Percentiles rank a stretch among this genome's conserved stretches.
Evolutionary conservation across 2,797 vertebrate genomes (phyloP).

Genomic region (Neosilurus hyrtlii): DNA sequence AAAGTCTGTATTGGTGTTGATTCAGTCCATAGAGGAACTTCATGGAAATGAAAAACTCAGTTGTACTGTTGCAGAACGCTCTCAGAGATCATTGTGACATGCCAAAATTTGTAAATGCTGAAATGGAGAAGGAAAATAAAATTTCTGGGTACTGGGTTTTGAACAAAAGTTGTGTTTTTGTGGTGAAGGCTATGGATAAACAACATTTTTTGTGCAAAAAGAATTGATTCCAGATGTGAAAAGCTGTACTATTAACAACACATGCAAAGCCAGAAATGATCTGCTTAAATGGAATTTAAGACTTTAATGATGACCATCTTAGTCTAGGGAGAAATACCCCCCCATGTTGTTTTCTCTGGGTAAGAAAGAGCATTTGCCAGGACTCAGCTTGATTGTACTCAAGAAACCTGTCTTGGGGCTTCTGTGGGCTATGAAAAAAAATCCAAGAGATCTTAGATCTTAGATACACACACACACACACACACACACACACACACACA

Average conservation of each 20-base stretch:
- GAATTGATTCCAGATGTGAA: slow-evolving; percentile 39
- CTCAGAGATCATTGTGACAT: background rate
- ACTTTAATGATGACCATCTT: background rate
- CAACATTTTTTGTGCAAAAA: background rate
- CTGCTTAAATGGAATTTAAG: background rate
- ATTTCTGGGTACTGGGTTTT: background rate
- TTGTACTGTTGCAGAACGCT: slow-evolving; percentile 15
- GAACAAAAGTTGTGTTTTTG: slow-evolving; percentile 12
- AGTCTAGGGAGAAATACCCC: background rate
- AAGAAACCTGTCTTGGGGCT: background rate
- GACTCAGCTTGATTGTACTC: background rate
- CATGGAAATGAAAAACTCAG: slow-evolving; percentile 15
- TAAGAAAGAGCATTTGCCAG: background rate
- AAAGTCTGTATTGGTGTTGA: slow-evolving; percentile 18
- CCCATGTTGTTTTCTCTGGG: background rate
- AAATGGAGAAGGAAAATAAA: background rate
- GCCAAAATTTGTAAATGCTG: background rate
- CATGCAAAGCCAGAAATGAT: background rate
- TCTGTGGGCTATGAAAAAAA: background rate
- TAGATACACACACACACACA: too few species aligned
- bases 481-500: too few species aligned
- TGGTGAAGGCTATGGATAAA: slow-evolving; percentile 10
- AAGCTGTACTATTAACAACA: background rate
- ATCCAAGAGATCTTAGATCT: too few species aligned
- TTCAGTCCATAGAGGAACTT: slow-evolving; percentile 17